A percentile compares a stretch with the other conserved stretches of the same genome.
These are phyloP conservation scores for Piaya cayana DNA, from an alignment of 2,113 vertebrate genomes.

Conservation along the genomic window DNA sequence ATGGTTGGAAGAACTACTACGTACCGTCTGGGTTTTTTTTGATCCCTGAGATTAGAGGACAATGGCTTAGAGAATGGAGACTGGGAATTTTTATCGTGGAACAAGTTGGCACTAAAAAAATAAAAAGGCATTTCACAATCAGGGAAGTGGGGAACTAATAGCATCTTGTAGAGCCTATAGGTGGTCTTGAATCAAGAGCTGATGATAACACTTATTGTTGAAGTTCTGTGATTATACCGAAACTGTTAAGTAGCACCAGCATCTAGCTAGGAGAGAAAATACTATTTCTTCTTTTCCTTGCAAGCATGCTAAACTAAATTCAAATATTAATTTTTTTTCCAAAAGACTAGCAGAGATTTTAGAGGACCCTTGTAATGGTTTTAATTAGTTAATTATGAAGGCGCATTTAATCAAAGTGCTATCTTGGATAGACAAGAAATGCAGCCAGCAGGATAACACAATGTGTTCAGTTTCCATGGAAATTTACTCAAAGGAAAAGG, in stretches of 20 bases:
- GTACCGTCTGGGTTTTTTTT: not conserved
- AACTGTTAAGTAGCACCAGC: not conserved
- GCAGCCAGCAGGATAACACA: not conserved
- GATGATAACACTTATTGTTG: not conserved
- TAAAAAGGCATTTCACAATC: not conserved
- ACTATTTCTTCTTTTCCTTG: not conserved
- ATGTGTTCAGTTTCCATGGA: slow-evolving; percentile 38
- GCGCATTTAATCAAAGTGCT: not conserved
- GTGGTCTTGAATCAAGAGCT: not conserved
- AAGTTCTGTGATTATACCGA: not conserved
- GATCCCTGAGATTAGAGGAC: not conserved
- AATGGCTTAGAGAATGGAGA: not conserved
- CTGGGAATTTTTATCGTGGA: not conserved
- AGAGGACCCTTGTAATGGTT: not conserved
- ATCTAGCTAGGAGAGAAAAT: not conserved
- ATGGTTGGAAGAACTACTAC: not conserved
- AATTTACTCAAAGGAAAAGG: slow-evolving; percentile 9
- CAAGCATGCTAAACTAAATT: not conserved
- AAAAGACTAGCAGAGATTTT: not conserved
- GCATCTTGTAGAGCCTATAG: not conserved
- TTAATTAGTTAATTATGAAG: not conserved
- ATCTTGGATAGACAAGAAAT: not conserved
- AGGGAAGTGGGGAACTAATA: not conserved
- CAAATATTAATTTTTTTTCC: not conserved
- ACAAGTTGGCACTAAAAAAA: not conserved